Evolutionary conservation across 2,113 vertebrate species (phyloP).

Genomic region (Sapayoa aenigma): DNA sequence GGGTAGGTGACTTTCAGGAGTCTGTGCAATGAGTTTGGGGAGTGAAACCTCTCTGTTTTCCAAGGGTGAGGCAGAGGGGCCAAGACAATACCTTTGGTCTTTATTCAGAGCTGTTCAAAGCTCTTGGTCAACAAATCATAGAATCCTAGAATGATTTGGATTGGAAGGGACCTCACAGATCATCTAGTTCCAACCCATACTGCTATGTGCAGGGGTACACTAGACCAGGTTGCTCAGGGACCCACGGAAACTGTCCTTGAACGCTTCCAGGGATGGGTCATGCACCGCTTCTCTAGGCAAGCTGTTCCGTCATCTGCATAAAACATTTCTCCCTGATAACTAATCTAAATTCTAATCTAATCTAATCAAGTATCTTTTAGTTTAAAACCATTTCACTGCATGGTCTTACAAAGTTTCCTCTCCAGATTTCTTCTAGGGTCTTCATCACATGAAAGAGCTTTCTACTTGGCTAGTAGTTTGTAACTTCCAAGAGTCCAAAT

Average conservation of each 20-base stretch:
- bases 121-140: neutral
- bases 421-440: neutral
- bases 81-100: neutral
- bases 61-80: neutral
- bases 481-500: neutral
- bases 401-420: neutral
- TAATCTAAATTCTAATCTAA: neutral
- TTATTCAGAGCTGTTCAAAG: neutral
- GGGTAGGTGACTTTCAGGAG: neutral
- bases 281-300: neutral
- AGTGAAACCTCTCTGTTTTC: neutral
- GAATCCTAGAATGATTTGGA: neutral
- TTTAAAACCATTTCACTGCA: rapidly evolving
- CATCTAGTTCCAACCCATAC: neutral
- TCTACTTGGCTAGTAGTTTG: neutral
- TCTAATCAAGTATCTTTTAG: too few species aligned
- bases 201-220: neutral
- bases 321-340: neutral
- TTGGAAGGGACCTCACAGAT: neutral
- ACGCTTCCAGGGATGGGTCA: neutral
- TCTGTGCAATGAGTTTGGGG: neutral
- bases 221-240: neutral
- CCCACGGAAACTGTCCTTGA: neutral
- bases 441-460: neutral
- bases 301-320: neutral